A percentile compares a stretch with the other conserved stretches of the same genome.
These are phyloP conservation scores for Drosophila jambulina DNA, from an alignment of 1,140 invertebrate species.

Conservation along the genomic window DNA sequence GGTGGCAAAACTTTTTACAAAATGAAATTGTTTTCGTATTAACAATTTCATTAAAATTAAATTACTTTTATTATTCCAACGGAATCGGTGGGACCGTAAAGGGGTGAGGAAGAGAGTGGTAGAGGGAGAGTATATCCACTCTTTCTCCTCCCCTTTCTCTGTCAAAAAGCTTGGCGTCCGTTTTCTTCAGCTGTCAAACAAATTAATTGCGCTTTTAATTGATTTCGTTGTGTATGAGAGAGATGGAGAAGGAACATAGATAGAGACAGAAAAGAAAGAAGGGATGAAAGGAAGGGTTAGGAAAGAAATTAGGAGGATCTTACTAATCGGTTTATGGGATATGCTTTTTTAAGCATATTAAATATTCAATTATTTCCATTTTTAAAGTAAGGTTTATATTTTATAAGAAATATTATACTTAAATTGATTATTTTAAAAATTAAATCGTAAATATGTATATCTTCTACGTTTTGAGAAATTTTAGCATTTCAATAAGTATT, in stretches of 20 bases:
- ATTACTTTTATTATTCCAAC: constrained; percentile 79
- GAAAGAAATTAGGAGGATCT: not conserved
- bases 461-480: not conserved
- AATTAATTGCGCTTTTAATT: constrained; percentile 83
- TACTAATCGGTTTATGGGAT: not conserved
- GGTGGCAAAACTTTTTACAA: constrained; percentile 76
- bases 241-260: not conserved
- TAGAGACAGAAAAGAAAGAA: not conserved
- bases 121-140: not conserved
- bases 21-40: constrained; percentile 84
- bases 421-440: not conserved
- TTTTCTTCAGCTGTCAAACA: constrained; percentile 81
- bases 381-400: no score
- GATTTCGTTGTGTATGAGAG: constrained; percentile 51
- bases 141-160: not conserved
- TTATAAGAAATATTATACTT: no score
- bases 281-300: not conserved
- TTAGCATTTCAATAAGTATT: no score
- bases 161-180: constrained; percentile 64
- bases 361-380: no score
- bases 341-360: no score
- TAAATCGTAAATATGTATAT: not conserved
- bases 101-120: not conserved
- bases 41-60: constrained; percentile 84
- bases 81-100: constrained; percentile 27